phyloP scores from a whole-genome alignment of 2,797 vertebrate species.

The Gila robusta region DNA sequence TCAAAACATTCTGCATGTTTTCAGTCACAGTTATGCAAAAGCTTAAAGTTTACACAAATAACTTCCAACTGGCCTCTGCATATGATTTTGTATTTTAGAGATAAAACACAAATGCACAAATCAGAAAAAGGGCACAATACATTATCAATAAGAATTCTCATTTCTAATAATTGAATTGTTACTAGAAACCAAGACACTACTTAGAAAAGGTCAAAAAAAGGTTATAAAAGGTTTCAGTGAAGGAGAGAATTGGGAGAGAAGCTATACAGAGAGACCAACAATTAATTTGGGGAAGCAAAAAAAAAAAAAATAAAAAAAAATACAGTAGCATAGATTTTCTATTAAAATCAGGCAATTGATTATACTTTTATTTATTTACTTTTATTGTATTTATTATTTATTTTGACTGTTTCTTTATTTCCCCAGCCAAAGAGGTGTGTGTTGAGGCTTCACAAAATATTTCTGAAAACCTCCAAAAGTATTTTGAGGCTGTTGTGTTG shows the following conservation, averaged over 20 bases:
- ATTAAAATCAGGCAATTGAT: background rate
- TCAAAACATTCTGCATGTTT: background rate
- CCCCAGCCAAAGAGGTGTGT: background rate
- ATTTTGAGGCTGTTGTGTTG: background rate
- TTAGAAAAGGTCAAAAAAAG: background rate
- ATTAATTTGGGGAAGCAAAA: background rate
- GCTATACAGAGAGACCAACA: background rate
- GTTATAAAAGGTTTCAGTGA: background rate
- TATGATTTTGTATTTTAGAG: background rate
- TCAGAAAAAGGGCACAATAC: background rate
- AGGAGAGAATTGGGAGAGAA: background rate
- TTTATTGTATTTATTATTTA: background rate
- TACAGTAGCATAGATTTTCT: background rate
- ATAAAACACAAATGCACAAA: background rate
- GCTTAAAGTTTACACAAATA: background rate
- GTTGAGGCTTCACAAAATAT: rapidly evolving
- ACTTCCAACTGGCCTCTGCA: background rate
- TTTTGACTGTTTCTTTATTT: background rate
- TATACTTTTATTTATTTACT: background rate
- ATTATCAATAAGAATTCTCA: background rate
- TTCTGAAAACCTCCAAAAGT: background rate
- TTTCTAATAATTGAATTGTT: background rate
- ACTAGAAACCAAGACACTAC: background rate
- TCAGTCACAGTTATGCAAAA: background rate
- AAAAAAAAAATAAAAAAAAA: background rate